phyloP scores from a whole-genome alignment of 2,888 invertebrate species.

The Eristalinus sepulchralis region DNA sequence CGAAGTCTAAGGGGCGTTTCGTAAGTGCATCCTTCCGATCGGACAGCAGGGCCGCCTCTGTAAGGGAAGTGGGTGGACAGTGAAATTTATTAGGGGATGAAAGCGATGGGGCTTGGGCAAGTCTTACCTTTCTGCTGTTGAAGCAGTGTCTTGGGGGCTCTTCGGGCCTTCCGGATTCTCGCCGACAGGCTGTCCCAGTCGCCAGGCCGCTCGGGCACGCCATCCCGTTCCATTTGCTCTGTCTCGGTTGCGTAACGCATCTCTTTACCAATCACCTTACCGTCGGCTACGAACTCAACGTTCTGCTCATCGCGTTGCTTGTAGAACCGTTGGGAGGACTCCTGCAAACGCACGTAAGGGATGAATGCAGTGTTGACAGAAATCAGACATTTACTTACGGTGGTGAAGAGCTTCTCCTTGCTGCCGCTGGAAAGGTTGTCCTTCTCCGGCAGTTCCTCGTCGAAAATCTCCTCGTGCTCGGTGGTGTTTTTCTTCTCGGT shows the following conservation, averaged over 20 bases:
- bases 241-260: constrained; percentile 91
- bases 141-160: constrained; percentile 81
- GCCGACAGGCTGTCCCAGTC: constrained; percentile 92
- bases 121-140: constrained; percentile 82
- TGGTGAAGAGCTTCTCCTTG: constrained; percentile 78
- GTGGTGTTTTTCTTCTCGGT: constrained; percentile 92
- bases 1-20: constrained; percentile 90
- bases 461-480: constrained; percentile 91
- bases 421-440: constrained; percentile 80
- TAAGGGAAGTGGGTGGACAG: constrained; percentile 52
- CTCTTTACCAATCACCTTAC: constrained; percentile 90
- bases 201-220: constrained; percentile 85
- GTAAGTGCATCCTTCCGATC: constrained; percentile 91
- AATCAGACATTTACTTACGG: constrained; percentile 72
- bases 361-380: neutral
- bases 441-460: constrained; percentile 88
- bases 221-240: constrained; percentile 88
- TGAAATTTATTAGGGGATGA: neutral
- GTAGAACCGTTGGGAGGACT: constrained; percentile 85
- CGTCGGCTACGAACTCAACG: constrained; percentile 91
- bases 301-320: constrained; percentile 91
- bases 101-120: neutral
- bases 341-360: constrained; percentile 74
- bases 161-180: constrained; percentile 86
- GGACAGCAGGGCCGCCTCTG: constrained; percentile 80